Evolutionary conservation across 2,113 vertebrate species (phyloP), one percentile per base, ranked within the genome.

Genomic region (Athene noctua): DNA sequence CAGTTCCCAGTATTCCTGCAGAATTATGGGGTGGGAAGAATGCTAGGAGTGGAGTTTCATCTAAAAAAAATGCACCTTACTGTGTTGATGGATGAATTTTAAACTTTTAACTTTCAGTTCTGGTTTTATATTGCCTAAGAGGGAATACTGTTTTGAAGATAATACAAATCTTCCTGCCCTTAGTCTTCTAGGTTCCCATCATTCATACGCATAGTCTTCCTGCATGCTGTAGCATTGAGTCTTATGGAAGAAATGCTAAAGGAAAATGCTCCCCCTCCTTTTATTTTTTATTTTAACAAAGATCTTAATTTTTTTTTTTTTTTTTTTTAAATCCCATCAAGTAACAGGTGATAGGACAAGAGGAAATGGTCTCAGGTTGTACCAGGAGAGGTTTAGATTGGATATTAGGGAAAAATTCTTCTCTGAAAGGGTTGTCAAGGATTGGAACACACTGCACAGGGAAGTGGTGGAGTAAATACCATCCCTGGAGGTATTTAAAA

Each of bases 131-230:
- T 75, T 73, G 44, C 63, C 59, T 93, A 34, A 55, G 30, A 93
- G 82, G 47, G 52, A 96, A 90, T 92, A 82, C n/a, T 44, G 29
- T 42, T 83, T 67, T 83, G 63, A 63, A 90, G 79, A 95, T 42
- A 93, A 87, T 36, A 92, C 84, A 95, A 92, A 86, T 95, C 79
- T 82, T 87, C 62, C 74, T 93, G 85, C 55, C 26, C 59, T 82
- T 73, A 62, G 44, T 80, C 63, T 92, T 92, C 92, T n/a, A 86
- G 79, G 59, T 70, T 80, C 47, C 38, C 49, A 88, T 93, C 55
- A 83, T 46, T 93, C 85, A 87, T 29, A 14, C 27, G 79, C 52
- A 83, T 5, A 70, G 46, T 21, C 14, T 40, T 88, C 15, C 84
- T n/a, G 32, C 8, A 63, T 29, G 38, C 29, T 58, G n/a, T 15